These are phyloP conservation scores for Anastrepha obliqua DNA, from an alignment of 1,140 invertebrate species.

Conservation along the genomic window DNA sequence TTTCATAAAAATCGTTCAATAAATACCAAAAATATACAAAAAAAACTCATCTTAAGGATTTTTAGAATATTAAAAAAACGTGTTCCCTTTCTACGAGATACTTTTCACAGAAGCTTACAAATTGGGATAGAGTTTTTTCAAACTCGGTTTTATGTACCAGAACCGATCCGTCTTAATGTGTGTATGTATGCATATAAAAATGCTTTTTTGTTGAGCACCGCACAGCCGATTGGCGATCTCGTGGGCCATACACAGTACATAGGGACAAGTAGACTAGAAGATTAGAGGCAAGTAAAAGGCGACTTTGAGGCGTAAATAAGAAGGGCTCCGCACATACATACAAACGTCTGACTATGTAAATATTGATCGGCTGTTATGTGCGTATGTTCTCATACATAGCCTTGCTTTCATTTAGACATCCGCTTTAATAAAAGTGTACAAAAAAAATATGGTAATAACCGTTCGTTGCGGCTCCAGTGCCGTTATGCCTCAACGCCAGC, in stretches of 20 bases:
- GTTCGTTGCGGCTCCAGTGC: neutral
- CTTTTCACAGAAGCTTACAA: too few species aligned
- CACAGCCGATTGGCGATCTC: neutral
- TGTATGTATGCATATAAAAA: neutral
- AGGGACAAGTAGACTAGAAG: neutral
- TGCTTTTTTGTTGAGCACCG: neutral
- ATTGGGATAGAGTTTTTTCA: too few species aligned
- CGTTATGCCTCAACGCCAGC: slow-evolving; percentile 34
- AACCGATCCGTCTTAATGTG: too few species aligned
- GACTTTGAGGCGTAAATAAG: neutral
- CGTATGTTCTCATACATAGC: neutral
- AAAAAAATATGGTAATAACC: neutral
- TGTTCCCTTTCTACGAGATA: too few species aligned
- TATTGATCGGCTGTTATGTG: neutral
- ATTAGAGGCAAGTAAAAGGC: neutral
- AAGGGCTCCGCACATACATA: slow-evolving; percentile 6
- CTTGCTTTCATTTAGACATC: slow-evolving; percentile 5
- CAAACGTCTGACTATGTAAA: neutral
- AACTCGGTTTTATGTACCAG: too few species aligned
- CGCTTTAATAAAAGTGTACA: neutral
- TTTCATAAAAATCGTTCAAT: too few species aligned
- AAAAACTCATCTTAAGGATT: too few species aligned
- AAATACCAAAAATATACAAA: too few species aligned
- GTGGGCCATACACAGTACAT: neutral
- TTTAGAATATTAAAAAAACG: too few species aligned